phyloP scores from a whole-genome alignment of 2,888 invertebrate genomes.

The Tridacna crocea region DNA sequence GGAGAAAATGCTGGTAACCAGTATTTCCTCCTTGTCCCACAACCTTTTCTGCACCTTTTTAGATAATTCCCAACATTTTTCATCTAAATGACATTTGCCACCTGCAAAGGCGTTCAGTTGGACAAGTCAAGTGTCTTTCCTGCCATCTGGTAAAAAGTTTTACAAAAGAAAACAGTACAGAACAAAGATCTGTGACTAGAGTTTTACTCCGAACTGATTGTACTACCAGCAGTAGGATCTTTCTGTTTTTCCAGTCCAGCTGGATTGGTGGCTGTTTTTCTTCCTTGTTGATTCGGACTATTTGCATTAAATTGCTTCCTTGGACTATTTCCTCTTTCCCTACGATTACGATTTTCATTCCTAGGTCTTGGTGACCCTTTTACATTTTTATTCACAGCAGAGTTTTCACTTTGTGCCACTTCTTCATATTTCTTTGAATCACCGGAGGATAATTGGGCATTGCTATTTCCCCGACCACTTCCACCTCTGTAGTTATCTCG shows the following conservation, averaged over 20 bases:
- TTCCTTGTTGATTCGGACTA: background rate
- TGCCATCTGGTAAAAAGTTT: too few relatives aligned
- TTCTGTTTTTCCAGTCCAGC: conserved; percentile 11
- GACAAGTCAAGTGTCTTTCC: too few relatives aligned
- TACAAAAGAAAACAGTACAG: too few relatives aligned
- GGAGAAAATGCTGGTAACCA: background rate
- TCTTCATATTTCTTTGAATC: background rate
- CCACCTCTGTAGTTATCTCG: conserved; percentile 18
- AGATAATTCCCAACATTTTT: too few relatives aligned
- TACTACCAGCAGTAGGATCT: background rate
- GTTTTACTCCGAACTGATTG: background rate
- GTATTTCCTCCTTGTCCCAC: background rate
- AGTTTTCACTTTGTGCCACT: background rate
- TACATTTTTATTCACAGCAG: background rate
- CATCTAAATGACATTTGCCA: too few relatives aligned
- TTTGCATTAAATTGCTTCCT: conserved; percentile 7
- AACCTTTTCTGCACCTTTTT: too few relatives aligned
- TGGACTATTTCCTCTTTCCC: conserved; percentile 27
- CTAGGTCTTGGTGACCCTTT: background rate
- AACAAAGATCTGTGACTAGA: background rate
- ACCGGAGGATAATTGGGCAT: background rate
- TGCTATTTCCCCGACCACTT: conserved; percentile 1
- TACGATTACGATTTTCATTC: conserved; percentile 3
- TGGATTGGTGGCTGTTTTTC: background rate
- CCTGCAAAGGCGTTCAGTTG: too few relatives aligned